Evolutionary conservation across 2,888 invertebrate species (phyloP), one percentile per base, ranked within the genome.

Genomic region (Nebria brevicollis): DNA sequence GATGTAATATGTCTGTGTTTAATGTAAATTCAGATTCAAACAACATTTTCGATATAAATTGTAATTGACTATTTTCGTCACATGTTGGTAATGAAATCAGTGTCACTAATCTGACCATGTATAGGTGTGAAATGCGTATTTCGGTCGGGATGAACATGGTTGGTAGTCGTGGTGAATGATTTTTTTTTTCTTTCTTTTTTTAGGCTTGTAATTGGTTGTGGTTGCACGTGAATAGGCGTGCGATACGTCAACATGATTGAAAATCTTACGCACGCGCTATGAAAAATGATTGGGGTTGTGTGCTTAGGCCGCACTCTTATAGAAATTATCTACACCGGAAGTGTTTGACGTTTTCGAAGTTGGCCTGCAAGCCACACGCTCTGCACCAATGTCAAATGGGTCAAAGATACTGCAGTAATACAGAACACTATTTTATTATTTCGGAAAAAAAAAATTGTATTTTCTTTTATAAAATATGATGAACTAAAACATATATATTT

Each of bases 201-300:
- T 34, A 34, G 34, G 34, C 5, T 34, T 34, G 34, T 65, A 15
- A n/a, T 13, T 65, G 65, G 65, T 13, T 8, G 2, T 7, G 66
- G 66, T 8, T 15, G 13, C 15, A 25, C 15, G 66, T n/a, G 65
- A n/a, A 65, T 13, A 25, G 66, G 66, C 25, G 66, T 15, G 8
- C n/a, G 15, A 66, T n/a, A 66, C n/a, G 66, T 66, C 66, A 66
- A 13, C 13, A 66, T 66, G 66, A 66, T n/a, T 11, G 66, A 66
- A 66, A 10, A 66, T 66, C 66, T 8, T n/a, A 7, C 8, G n/a
- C n/a, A 20, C 25, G 15, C 25, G 15, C 15, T 20, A 66, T 13
- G 66, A 66, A 66, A 34, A 34, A 34, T 34, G 34, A 34, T 34
- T 34, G 34, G 34, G 34, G 34, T 34, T 34, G 34, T 34, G 34